Percentiles rank a stretch among this genome's conserved stretches.
Conservation (phyloP, 1,140 invertebrate species). For the Notospermus geniculatus region DNA sequence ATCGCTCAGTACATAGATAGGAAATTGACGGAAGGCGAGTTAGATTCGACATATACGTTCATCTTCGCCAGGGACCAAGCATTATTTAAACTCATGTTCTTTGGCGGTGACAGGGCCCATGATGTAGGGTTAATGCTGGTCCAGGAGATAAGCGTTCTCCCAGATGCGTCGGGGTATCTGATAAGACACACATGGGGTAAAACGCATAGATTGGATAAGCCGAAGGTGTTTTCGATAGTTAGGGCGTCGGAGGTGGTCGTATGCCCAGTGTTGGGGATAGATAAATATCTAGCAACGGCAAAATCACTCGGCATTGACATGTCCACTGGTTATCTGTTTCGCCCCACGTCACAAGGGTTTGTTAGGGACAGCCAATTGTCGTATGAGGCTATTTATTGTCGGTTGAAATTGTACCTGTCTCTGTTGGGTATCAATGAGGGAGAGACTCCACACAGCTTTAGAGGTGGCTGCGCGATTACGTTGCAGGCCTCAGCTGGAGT, state of each 20-base stretch:
- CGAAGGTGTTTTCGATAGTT: background rate
- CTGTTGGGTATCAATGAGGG: background rate
- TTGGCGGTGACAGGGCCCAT: no score
- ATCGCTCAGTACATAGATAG: no score
- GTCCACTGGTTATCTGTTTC: background rate
- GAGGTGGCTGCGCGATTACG: background rate
- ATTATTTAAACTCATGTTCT: no score
- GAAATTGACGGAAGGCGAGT: no score
- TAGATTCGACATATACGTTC: no score
- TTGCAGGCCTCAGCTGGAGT: no score
- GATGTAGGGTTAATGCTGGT: no score
- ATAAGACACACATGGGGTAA: background rate
- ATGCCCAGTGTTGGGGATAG: background rate
- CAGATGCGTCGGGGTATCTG: background rate
- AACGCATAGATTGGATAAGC: background rate
- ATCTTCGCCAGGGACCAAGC: no score
- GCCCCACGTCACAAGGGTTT: background rate
- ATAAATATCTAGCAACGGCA: background rate
- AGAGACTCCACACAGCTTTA: constrained; percentile 6
- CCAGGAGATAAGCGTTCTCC: background rate
- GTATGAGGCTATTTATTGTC: background rate
- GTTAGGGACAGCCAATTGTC: background rate
- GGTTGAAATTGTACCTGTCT: background rate
- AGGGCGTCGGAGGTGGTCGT: background rate
- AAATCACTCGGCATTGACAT: background rate